Evolutionary conservation across 2,888 invertebrate genomes (phyloP).

Genomic region (Callosobruchus maculatus): DNA sequence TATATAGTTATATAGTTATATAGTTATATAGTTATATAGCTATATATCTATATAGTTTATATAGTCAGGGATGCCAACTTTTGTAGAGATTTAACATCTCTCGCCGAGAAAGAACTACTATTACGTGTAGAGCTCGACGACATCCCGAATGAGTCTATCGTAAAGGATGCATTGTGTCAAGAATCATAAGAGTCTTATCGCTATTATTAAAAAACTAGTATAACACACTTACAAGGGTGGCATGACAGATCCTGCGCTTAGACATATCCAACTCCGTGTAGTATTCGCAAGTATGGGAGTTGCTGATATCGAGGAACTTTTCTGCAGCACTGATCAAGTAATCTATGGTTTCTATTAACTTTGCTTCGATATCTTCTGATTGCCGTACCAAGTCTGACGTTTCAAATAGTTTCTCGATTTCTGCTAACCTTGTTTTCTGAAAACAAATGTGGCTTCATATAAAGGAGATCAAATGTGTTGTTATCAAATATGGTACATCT

Average conservation of each 20-base stretch:
- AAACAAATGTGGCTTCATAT: not conserved
- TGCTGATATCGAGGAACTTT: conserved; percentile 45
- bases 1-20: too few relatives aligned
- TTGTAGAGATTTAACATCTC: too few relatives aligned
- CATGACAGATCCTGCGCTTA: conserved; percentile 27
- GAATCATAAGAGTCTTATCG: too few relatives aligned
- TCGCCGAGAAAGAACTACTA: too few relatives aligned
- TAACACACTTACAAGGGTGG: not conserved
- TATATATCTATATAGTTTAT: too few relatives aligned
- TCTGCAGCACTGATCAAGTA: conserved; percentile 36
- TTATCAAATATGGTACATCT: not conserved
- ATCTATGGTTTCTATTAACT: conserved; percentile 40
- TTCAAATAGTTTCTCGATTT: conserved; percentile 43
- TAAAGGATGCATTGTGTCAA: too few relatives aligned
- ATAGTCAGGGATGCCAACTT: too few relatives aligned
- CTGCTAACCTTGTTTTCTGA: conserved; percentile 43
- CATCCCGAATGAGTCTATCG: too few relatives aligned
- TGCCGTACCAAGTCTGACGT: conserved; percentile 14
- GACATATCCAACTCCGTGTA: conserved; percentile 38
- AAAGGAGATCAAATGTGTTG: not conserved
- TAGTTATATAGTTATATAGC: too few relatives aligned
- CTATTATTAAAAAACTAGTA: too few relatives aligned
- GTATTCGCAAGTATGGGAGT: conserved; percentile 26
- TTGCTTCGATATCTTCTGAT: conserved; percentile 31
- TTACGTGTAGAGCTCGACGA: too few relatives aligned